Evolutionary conservation across 1,140 invertebrate genomes (phyloP), one percentile per base, ranked within the genome.

Genomic region (Drosophila saltans): DNA sequence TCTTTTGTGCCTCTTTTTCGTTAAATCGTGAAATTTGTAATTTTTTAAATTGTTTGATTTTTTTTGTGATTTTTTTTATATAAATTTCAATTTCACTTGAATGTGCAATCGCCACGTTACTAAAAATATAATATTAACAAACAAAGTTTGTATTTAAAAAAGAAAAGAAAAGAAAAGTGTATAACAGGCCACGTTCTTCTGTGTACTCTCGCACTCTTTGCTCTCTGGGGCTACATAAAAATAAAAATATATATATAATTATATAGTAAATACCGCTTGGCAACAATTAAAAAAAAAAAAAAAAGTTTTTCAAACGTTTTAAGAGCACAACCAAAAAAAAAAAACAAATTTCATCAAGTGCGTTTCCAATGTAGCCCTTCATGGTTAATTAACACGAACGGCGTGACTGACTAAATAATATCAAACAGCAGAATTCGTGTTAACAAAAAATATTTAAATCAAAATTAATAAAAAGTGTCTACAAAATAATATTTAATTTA

Each of bases 341-440:
- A 67, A 66, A 52, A 21, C 61, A 41, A 63, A 30, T 43, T 43
- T 62, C 59, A 55, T 30, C 21, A 66, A 48, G 73, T 77, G 81
- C 52, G 66, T 66, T 85, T 90, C 81, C 85, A 90, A 90, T 90
- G 85, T 90, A 90, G 85, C 85, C 85, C 86, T 78, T 90, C 72
- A 88, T 72, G 75, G 79, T 65, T 82, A 78, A 80, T 90, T 90
- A 90, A 78, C 85, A 90, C 85, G 85, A 90, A 67, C 83, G 39
- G 39, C 78, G 86, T 86, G 83, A 88, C 83, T 89, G 16, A 16
- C 16, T 16, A 16, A 16, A 16, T 16, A 16, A 89, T 86, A 86
- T 83, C 24, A 52, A 52, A 8, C 45, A 77, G 60, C 80, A 63
- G 45, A 75, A 69, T 75, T 88, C 84, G 84, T 88, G 84, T 88